A percentile compares a stretch with the other conserved stretches of the same genome.
These are phyloP conservation scores for Drosophila asahinai DNA, from an alignment of 1,140 invertebrate genomes.

Conservation along the genomic window DNA sequence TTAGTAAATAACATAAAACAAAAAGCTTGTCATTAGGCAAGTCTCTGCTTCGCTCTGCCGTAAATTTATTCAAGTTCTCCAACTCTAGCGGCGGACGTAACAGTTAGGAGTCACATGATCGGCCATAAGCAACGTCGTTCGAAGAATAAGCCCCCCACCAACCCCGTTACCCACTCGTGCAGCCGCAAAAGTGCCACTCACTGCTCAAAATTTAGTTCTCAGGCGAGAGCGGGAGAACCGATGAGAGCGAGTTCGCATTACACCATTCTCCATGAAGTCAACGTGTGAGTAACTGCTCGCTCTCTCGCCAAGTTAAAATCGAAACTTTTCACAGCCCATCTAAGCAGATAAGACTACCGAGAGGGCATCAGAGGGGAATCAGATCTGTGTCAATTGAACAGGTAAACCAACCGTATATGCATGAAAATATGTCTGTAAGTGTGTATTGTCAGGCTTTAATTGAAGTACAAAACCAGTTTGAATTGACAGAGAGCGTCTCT, in stretches of 20 bases:
- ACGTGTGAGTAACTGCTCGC: constrained; percentile 15
- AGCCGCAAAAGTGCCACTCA: constrained; percentile 31
- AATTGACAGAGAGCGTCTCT: constrained; percentile 64
- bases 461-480: constrained; percentile 77
- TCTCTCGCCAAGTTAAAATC: constrained; percentile 19
- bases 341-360: neutral
- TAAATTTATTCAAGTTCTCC: neutral
- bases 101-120: constrained; percentile 71
- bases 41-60: neutral
- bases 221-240: neutral
- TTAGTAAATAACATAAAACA: neutral
- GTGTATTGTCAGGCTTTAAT: constrained; percentile 40
- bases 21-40: neutral
- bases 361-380: neutral
- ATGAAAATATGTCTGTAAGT: neutral
- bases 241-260: neutral
- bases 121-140: constrained; percentile 36
- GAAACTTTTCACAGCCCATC: constrained; percentile 22
- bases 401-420: constrained; percentile 4
- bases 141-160: constrained; percentile 15
- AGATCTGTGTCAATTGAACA: constrained; percentile 20
- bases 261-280: constrained; percentile 2
- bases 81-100: constrained; percentile 40
- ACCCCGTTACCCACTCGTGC: constrained; percentile 8
- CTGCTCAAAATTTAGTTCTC: constrained; percentile 14